Conservation (phyloP, 2,113 vertebrate genomes). For the Parus major region DNA sequence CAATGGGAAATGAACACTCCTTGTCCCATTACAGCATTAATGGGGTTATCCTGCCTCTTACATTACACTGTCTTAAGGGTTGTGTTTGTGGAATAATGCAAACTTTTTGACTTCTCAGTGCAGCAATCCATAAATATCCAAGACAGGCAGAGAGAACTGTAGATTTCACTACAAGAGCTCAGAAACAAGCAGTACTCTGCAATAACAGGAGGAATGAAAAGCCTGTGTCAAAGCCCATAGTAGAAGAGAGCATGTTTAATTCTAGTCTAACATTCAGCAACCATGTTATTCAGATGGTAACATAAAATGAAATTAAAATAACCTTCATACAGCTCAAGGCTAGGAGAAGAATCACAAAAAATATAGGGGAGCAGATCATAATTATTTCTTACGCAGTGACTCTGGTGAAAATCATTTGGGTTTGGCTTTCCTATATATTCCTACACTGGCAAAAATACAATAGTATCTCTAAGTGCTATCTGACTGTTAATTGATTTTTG, state of each 20-base stretch:
- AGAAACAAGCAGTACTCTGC: not conserved
- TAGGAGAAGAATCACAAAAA: not conserved
- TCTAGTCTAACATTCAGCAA: not conserved
- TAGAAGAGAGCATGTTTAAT: not conserved
- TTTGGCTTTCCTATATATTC: not conserved
- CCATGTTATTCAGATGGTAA: not conserved
- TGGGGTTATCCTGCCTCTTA: not conserved
- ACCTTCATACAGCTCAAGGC: not conserved
- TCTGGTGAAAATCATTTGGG: not conserved
- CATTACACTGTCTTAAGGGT: not conserved
- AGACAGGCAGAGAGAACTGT: not conserved
- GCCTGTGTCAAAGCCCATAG: not conserved
- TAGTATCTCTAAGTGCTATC: not conserved
- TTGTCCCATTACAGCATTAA: not conserved
- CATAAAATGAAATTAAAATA: constrained; percentile 19
- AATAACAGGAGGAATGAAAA: not conserved
- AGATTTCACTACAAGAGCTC: not conserved
- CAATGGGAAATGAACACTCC: not conserved
- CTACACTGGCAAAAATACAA: not conserved
- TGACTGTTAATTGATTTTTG: not conserved
- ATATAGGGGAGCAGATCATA: not conserved
- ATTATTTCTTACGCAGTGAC: not conserved
- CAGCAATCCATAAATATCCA: not conserved
- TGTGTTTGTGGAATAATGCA: not conserved
- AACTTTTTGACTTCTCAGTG: not conserved